Conservation (phyloP, 2,113 vertebrate species). For the Archilochus colubris region DNA sequence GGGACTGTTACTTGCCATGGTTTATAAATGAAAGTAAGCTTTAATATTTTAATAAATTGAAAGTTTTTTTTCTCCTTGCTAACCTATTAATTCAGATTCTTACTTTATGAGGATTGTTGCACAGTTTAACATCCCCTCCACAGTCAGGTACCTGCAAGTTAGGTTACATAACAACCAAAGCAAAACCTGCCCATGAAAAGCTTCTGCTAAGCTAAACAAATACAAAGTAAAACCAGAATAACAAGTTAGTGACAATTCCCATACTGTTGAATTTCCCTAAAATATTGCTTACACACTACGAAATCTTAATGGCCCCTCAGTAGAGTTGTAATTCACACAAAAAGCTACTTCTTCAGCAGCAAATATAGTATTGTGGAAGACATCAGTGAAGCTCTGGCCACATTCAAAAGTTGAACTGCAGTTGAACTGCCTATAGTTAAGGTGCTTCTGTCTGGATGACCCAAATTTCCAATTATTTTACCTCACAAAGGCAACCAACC, state of each 20-base stretch:
- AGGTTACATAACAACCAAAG: accelerated
- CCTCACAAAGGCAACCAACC: neutral
- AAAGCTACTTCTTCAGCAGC: neutral
- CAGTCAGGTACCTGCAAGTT: neutral
- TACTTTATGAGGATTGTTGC: neutral
- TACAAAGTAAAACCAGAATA: neutral
- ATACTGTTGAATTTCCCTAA: neutral
- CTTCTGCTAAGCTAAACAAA: neutral
- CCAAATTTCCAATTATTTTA: neutral
- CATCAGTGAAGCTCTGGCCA: neutral
- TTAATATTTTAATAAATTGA: neutral
- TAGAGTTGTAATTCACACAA: neutral
- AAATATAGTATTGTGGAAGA: neutral
- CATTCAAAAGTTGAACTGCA: neutral
- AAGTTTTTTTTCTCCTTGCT: neutral
- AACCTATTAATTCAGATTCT: neutral
- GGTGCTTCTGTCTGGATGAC: neutral
- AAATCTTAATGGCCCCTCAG: neutral
- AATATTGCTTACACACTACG: neutral
- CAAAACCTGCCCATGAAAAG: neutral
- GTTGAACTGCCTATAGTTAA: neutral
- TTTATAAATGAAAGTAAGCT: neutral
- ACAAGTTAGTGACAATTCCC: neutral
- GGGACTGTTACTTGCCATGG: neutral
- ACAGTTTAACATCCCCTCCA: neutral